Conservation (phyloP, 1,140 invertebrate species). For the Drosophila auraria region DNA sequence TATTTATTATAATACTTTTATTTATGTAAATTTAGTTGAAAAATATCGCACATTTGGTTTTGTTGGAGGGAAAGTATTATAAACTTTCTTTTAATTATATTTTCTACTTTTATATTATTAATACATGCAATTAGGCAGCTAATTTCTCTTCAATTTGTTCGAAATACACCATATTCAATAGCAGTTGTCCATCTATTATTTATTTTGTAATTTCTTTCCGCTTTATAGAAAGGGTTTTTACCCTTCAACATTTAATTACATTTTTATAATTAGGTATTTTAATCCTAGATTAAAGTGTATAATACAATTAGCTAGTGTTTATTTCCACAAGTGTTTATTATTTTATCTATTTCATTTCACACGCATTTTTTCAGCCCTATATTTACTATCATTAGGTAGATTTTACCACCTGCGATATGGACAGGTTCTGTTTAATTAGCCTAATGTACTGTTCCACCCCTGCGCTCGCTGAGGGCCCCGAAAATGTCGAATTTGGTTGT, state of each 20-base stretch:
- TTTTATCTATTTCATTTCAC: background rate
- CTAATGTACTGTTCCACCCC: constrained; percentile 47
- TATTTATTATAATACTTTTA: background rate
- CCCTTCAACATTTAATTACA: background rate
- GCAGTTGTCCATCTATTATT: too few species aligned
- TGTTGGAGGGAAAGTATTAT: too few species aligned
- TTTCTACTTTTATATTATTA: background rate
- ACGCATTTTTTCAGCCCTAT: background rate
- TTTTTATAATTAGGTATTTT: background rate
- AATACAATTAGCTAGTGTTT: background rate
- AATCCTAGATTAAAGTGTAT: background rate
- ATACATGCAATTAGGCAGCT: background rate
- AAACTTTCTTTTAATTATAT: too few species aligned
- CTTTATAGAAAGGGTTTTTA: background rate
- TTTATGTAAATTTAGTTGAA: too few species aligned
- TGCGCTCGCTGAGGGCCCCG: constrained; percentile 7
- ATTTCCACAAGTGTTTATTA: background rate
- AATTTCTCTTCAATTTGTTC: background rate
- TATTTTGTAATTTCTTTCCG: background rate
- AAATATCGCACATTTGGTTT: background rate
- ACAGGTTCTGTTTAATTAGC: constrained; percentile 58
- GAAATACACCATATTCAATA: too few species aligned
- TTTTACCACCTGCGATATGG: constrained; percentile 17
- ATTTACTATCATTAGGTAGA: background rate
- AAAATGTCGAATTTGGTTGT: constrained; percentile 26